Evolutionary conservation across 2,888 invertebrate genomes (phyloP).

Genomic region (Conops quadrifasciatus): DNA sequence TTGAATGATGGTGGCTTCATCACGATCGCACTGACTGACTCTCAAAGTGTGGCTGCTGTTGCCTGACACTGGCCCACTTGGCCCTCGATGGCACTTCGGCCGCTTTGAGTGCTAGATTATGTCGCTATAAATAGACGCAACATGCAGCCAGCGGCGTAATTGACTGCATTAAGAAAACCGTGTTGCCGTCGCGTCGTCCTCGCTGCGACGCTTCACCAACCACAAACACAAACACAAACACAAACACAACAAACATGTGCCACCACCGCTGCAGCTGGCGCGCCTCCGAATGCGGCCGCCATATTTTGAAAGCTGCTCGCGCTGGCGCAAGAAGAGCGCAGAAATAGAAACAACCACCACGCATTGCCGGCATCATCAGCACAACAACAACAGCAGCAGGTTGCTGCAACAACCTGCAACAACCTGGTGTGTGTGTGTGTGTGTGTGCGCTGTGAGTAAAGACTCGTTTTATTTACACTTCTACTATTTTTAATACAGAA

Average conservation of each 20-base stretch:
- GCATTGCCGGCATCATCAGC: background rate
- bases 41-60: too few species aligned
- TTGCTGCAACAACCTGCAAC: slow-evolving; percentile 22
- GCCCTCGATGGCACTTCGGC: background rate
- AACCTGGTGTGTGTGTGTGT: slow-evolving; percentile 1
- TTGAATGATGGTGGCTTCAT: too few species aligned
- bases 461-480: slow-evolving; percentile 18
- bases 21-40: too few species aligned
- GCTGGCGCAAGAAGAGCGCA: background rate
- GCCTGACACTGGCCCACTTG: background rate
- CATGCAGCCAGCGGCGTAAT: slow-evolving; percentile 24
- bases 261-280: background rate
- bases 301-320: background rate
- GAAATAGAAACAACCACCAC: background rate
- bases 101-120: slow-evolving; percentile 14
- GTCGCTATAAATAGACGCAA: slow-evolving; percentile 23
- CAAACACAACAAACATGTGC: background rate
- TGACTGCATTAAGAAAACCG: slow-evolving; percentile 27
- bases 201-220: too few species aligned
- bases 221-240: too few species aligned
- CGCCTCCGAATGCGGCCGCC: background rate
- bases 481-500: slow-evolving; percentile 30
- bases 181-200: background rate
- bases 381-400: background rate
- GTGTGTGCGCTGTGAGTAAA: background rate